Base-by-base conservation (phyloP, 1,140 invertebrate species). In the Coenobita brevimanus region DNA sequence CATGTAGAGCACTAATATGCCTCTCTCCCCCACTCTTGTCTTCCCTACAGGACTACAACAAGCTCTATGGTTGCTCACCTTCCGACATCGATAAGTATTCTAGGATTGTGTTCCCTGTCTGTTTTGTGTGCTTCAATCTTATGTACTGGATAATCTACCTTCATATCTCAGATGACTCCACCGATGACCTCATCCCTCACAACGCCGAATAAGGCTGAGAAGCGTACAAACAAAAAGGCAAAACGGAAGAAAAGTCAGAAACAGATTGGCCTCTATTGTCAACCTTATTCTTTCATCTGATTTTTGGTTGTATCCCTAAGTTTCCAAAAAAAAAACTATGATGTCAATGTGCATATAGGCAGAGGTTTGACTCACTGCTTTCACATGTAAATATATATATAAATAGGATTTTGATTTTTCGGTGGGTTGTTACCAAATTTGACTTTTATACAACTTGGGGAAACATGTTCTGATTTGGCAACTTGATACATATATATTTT, bases 71-170 rank as follows among this genome's bases (percentile, higher is more conserved):
- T 91, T 97, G 97, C 84, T 98, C 97, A 89, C 97, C 97, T 69
- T 97, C 97, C 92, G 97, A 98, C 94, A 98, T 99, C 93, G 97
- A 99, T 94, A 99, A 98, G 93, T 98, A 98, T 92, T 98, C 97
- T 50, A 95, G 97, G 91, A 98, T 98, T 93, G 97, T 98, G 91
- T 98, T 98, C 93, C 97, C 97, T 8, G 97, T 99, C 71, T 98
- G 97, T 94, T 99, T 99, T 94, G 96, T 98, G 89, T 98, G 97
- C 93, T 99, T 99, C 94, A 98, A 99, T 93, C 95, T 98, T 78
- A 98, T 98, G 97, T 98, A 99, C 93, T 99, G 97, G 97, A 98
- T 98, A 92, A 98, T 98, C 91, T 98, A 98, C 92, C 94, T 98
- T 90, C 97, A 98, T 94, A 98, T 98, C 92, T 98, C 97, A 91